phyloP scores from a whole-genome alignment of 2,797 vertebrate genomes.

The Sebastes taczanowskii region DNA sequence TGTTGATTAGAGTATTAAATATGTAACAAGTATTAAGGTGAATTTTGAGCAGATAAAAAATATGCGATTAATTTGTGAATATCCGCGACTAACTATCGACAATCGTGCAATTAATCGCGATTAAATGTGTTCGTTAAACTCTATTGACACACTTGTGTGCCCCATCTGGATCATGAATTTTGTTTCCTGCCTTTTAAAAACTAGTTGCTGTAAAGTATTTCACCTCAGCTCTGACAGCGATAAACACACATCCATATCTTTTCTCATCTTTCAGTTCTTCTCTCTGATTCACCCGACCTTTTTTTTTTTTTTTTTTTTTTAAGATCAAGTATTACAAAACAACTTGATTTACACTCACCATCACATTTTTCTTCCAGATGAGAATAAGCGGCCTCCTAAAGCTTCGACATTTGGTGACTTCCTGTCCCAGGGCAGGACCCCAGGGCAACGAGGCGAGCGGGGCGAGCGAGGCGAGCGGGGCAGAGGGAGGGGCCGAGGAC shows the following conservation, averaged over 20 bases:
- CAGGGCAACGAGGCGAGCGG: slow-evolving; percentile 69
- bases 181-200: background rate
- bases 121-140: too few species aligned
- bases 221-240: background rate
- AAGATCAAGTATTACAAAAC: background rate
- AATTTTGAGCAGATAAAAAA: too few species aligned
- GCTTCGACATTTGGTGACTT: slow-evolving; percentile 87
- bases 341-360: background rate
- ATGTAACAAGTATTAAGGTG: too few species aligned
- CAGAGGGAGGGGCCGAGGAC: slow-evolving; percentile 71
- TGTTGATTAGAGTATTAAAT: too few species aligned
- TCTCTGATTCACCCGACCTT: background rate
- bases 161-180: background rate
- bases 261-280: background rate
- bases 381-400: slow-evolving; percentile 83
- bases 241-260: background rate
- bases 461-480: slow-evolving; percentile 70
- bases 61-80: too few species aligned
- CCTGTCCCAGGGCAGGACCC: slow-evolving; percentile 79
- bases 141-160: background rate
- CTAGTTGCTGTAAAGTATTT: background rate
- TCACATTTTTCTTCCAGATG: slow-evolving; percentile 65
- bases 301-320: too few species aligned
- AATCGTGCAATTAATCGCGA: too few species aligned
- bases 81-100: too few species aligned